Percentiles rank a stretch among this genome's conserved stretches.
These are phyloP conservation scores for Cataglyphis hispanica DNA, from an alignment of 1,140 invertebrate genomes.

Conservation along the genomic window DNA sequence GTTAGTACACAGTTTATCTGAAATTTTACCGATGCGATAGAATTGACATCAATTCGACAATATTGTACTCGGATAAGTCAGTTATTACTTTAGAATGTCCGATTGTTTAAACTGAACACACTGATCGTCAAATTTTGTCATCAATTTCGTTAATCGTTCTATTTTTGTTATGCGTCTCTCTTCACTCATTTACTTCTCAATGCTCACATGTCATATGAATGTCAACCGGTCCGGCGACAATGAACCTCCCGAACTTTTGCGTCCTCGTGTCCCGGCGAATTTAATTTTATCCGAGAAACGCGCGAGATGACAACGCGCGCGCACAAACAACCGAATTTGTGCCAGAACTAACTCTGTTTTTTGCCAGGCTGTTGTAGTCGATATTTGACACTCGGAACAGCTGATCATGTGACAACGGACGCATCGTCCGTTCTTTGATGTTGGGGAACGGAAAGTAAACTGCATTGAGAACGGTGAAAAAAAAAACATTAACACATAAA, in stretches of 20 bases:
- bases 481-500: too few species aligned
- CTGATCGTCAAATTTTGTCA: neutral
- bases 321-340: neutral
- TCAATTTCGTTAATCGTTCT: constrained; percentile 36
- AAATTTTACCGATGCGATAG: neutral
- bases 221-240: neutral
- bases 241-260: neutral
- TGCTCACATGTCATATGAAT: neutral
- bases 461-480: neutral
- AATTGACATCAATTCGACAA: constrained; percentile 6
- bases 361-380: constrained; percentile 6
- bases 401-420: constrained; percentile 16
- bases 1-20: neutral
- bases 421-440: neutral
- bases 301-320: neutral
- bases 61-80: neutral
- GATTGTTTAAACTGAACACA: neutral
- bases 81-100: constrained; percentile 27
- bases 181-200: neutral
- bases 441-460: constrained; percentile 14
- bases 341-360: constrained; percentile 56
- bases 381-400: constrained; percentile 39
- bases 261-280: constrained; percentile 2
- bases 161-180: neutral
- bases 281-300: constrained; percentile 53